phyloP scores from a whole-genome alignment of 2,888 invertebrate genomes.

The Drosophila mulleri region DNA sequence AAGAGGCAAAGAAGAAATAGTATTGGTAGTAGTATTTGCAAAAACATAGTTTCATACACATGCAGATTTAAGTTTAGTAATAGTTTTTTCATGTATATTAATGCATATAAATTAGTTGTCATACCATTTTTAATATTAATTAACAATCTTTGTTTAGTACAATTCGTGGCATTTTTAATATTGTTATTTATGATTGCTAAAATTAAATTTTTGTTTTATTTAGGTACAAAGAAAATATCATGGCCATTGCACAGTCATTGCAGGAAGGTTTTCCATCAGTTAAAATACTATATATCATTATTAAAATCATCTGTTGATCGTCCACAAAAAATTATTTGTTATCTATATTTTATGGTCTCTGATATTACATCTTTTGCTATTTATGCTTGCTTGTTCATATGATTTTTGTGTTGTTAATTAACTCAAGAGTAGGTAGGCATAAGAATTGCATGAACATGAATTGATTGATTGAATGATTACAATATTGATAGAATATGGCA shows the following conservation, averaged over 20 bases:
- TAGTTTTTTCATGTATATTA: constrained; percentile 32
- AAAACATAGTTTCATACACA: constrained; percentile 40
- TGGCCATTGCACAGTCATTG: constrained; percentile 56
- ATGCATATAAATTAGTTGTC: constrained; percentile 62
- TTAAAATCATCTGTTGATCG: not conserved
- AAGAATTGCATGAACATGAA: constrained; percentile 7
- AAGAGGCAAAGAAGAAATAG: constrained; percentile 60
- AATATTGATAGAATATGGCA: constrained; percentile 8
- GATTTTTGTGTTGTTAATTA: constrained; percentile 9
- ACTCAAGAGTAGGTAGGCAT: constrained; percentile 15
- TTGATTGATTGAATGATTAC: constrained; percentile 10
- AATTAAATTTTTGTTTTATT: constrained; percentile 50
- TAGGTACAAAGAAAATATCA: constrained; percentile 72
- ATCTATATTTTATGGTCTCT: not conserved
- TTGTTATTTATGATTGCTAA: constrained; percentile 39
- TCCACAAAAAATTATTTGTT: not conserved
- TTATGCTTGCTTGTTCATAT: constrained; percentile 1
- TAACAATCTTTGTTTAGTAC: constrained; percentile 65
- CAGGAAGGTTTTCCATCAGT: constrained; percentile 34
- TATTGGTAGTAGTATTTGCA: constrained; percentile 34
- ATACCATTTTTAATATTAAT: constrained; percentile 61
- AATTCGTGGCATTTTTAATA: constrained; percentile 61
- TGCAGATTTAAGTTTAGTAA: constrained; percentile 20
- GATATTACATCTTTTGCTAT: constrained; percentile 7
- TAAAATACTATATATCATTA: constrained; percentile 6